Evolutionary conservation across 2,113 vertebrate genomes (phyloP), one percentile per base, ranked within the genome.

Genomic region (Crypturellus undulatus): DNA sequence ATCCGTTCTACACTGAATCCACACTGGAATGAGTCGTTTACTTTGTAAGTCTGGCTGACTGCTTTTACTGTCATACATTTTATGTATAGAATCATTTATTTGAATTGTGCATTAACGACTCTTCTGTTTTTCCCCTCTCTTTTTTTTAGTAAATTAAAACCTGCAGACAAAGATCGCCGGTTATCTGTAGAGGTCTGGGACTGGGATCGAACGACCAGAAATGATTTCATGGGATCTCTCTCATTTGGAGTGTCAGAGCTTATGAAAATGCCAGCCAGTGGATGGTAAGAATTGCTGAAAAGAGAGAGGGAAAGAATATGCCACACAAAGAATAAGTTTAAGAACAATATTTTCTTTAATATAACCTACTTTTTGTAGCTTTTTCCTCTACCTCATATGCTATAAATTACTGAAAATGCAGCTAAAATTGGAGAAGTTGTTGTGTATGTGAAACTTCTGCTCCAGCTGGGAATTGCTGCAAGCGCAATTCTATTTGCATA

Each of bases 201-300:
- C 93, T 99, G 99, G 99, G 99, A 99, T 92, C 98, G 99, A 60
- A 99, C 99, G 70, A 99, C 99, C 36, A 97, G 99, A 79, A 99
- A 99, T 8, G 99, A 99, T 97, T 99, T 99, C 97, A 99, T 99
- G 99, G 99, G 99, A 18, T 99, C 99, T 64, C 99, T 99, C 84
- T 99, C 99, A 3, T 99, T 99, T 40, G 99, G 99, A 3, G 99
- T 99, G 42, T 99, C 99, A 1, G 99, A 99, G 96, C 98, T 99
- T 17, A 98, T 99, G 97, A 99, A 99, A 94, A 98, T 99, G 88
- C 98, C 98, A 0, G 98, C 97, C 25, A 98, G 98, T 36, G 99
- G 99, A 90, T 99, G 99, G 99, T 99, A 96, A 98, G 98, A 79
- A 68, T 71, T 79, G 60, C 47, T 81, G 89, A 47, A 56, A 51